Evolutionary conservation across 2,113 vertebrate species (phyloP).

Genomic region (Paradisaea rubra): DNA sequence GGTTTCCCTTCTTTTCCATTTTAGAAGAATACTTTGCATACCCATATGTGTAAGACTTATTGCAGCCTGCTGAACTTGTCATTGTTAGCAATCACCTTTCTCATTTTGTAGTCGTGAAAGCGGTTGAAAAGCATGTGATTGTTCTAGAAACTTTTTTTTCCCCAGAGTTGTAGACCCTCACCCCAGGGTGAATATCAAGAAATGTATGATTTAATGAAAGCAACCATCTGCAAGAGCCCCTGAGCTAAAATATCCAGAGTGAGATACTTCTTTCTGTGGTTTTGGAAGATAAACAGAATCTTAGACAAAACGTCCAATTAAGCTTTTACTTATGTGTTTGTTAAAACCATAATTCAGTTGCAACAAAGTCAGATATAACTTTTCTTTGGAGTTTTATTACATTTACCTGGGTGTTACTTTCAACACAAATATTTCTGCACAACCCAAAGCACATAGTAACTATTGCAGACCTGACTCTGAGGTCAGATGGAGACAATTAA

Average conservation of each 20-base stretch:
- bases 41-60: not conserved
- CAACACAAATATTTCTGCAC: not conserved
- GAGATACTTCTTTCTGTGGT: not conserved
- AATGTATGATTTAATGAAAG: not conserved
- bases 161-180: not conserved
- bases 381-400: not conserved
- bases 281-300: conserved; percentile 15
- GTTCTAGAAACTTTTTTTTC: not conserved
- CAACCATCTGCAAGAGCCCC: not conserved
- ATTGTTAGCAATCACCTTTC: not conserved
- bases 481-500: not conserved
- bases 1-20: not conserved
- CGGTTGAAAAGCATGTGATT: not conserved
- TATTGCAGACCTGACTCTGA: not conserved
- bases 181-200: not conserved
- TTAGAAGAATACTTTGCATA: not conserved
- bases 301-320: not conserved
- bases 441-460: not conserved
- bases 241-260: not conserved
- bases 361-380: not conserved
- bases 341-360: not conserved
- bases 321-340: not conserved
- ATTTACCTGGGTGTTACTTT: not conserved
- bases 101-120: not conserved
- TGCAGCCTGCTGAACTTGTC: not conserved